Percentiles rank a stretch among this genome's conserved stretches.
These are phyloP conservation scores for Hapalemur alaotrensis DNA, from an alignment of 2,797 vertebrate species.

Conservation along the genomic window DNA sequence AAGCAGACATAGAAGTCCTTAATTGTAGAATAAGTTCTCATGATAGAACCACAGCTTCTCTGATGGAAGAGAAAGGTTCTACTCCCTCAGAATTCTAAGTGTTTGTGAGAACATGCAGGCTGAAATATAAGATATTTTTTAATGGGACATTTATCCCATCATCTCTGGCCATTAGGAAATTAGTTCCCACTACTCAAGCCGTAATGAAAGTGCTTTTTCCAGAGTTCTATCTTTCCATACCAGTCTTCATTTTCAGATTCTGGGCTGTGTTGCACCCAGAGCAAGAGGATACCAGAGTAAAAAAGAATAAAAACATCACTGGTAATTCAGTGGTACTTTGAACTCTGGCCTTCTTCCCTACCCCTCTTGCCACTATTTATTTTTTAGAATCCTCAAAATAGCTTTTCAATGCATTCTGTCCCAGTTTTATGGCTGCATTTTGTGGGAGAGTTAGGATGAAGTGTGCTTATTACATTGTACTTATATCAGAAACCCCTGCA, in stretches of 20 bases:
- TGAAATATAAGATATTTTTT: not conserved
- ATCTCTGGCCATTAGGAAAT: not conserved
- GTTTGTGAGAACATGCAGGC: not conserved
- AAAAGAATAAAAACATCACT: not conserved
- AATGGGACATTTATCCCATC: not conserved
- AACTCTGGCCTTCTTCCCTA: not conserved
- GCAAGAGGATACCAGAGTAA: not conserved
- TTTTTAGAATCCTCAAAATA: not conserved
- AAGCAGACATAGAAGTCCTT: too few relatives aligned
- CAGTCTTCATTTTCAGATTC: not conserved
- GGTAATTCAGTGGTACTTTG: not conserved
- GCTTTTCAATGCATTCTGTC: not conserved
- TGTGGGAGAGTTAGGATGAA: not conserved
- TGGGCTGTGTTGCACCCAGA: not conserved
- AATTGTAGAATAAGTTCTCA: too few relatives aligned
- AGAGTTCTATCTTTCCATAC: not conserved
- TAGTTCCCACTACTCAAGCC: not conserved
- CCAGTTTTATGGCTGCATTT: not conserved
- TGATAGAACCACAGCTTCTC: not conserved
- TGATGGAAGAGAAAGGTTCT: not conserved
- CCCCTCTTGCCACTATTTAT: not conserved
- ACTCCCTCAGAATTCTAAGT: not conserved
- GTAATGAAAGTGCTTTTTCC: not conserved
- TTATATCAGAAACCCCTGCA: not conserved
- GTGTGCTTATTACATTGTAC: too few relatives aligned